Base-by-base conservation (phyloP, 2,113 vertebrate genomes). In the Vulpes ferrilata region DNA sequence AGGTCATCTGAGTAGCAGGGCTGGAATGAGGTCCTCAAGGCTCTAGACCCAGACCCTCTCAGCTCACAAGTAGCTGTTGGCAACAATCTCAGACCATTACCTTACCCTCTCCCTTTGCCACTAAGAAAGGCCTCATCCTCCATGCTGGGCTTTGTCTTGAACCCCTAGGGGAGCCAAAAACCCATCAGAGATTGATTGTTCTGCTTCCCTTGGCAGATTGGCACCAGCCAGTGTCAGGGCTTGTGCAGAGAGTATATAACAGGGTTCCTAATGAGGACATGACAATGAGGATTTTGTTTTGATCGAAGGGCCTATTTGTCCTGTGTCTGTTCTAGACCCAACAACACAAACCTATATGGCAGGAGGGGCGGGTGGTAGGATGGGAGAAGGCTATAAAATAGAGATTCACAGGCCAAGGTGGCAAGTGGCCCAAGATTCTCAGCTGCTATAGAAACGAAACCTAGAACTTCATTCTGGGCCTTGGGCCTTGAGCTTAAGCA, bases 221-320 rank as follows among this genome's bases (percentile, higher is more conserved):
- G 71, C 74, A 96, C 78, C 19, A 80, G 84, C 88, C 59, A 97
- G 90, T 94, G 71, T 95, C 95, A 94, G 95, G 78, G 43, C 17
- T 96, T 97, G 30, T 89, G 60, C 7, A 48, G 27, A 92, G 30
- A 86, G 73, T 88, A 95, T 95, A 93, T 86, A 96, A 96, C 88
- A 74, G 65, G 67, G 48, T 93, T 53, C 48, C 25, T 93, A 95
- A 97, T 88, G 57, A 95, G 81, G 71, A 88, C 78, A 93, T 74
- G 82, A 55, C 79, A 96, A 25, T 60, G 74, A 95, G 12, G 86
- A 23, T 71, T 96, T 97, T 91, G 59, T 96, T 97, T 96, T 53
- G 60, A 0, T 69, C 82, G 55, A 95, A 95, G 79, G 60, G 60
- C 81, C 95, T 84, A 94, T 94, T 95, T 95, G 82, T 93, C 48